Evolutionary conservation across 1,140 invertebrate species (phyloP).

Genomic region (Oncopodura yosiiana): DNA sequence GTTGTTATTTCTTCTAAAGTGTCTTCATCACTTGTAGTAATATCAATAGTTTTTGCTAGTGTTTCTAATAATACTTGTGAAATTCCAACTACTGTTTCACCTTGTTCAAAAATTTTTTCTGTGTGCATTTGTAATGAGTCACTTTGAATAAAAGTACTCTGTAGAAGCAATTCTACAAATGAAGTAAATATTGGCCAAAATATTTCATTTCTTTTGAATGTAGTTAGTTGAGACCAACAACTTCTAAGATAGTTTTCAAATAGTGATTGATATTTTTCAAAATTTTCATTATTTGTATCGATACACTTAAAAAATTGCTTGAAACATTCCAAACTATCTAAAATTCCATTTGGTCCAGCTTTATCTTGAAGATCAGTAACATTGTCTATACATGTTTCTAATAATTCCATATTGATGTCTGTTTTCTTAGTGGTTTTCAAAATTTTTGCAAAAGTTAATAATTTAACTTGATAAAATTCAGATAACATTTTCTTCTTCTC

Average conservation of each 20-base stretch:
- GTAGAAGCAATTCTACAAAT: slow-evolving; percentile 20
- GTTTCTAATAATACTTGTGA: slow-evolving; percentile 27
- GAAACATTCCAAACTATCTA: not conserved
- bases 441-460: not conserved
- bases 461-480: not conserved
- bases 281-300: not conserved
- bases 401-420: not conserved
- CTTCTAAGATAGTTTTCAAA: slow-evolving; percentile 13
- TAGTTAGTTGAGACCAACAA: slow-evolving; percentile 2
- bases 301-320: not conserved
- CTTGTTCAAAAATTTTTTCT: slow-evolving; percentile 29
- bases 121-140: too few relatives aligned
- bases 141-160: too few relatives aligned
- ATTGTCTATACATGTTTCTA: not conserved
- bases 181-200: slow-evolving; percentile 6
- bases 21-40: slow-evolving; percentile 2
- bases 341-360: not conserved
- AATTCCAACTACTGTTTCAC: slow-evolving; percentile 33
- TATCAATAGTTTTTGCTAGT: slow-evolving; percentile 23
- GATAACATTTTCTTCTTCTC: not conserved
- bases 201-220: not conserved
- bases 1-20: not conserved
- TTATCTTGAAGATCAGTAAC: not conserved
- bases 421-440: not conserved
- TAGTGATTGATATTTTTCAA: not conserved